These are phyloP conservation scores for Mus spretus DNA, from an alignment of 2,797 vertebrate species.

Conservation along the genomic window DNA sequence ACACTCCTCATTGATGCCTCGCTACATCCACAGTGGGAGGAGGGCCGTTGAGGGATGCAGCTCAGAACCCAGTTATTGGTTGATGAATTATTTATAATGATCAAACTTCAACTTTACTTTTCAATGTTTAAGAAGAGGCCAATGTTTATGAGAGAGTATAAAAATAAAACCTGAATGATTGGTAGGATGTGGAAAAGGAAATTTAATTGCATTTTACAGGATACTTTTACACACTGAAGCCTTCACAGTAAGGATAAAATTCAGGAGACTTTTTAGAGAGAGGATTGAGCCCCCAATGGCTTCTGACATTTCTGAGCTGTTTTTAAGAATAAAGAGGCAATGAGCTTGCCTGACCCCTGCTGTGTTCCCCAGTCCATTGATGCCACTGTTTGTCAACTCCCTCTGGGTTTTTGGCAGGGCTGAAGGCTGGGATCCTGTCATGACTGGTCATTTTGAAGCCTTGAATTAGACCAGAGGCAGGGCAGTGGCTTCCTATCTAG, in stretches of 20 bases:
- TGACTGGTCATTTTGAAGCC: not conserved
- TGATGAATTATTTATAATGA: constrained; percentile 50
- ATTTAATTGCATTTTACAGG: constrained; percentile 41
- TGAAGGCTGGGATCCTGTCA: not conserved
- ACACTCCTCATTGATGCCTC: not conserved
- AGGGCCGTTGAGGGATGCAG: not conserved
- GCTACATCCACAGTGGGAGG: fast-evolving
- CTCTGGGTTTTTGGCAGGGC: not conserved
- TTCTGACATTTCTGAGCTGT: constrained; percentile 29
- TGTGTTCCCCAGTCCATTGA: not conserved
- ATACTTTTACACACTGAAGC: not conserved
- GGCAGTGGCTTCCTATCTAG: not conserved
- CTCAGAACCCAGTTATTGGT: not conserved
- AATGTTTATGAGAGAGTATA: not conserved
- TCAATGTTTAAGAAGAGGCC: not conserved
- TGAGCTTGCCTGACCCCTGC: not conserved
- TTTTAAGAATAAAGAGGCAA: constrained; percentile 64
- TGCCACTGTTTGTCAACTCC: not conserved
- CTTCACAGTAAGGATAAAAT: constrained; percentile 47
- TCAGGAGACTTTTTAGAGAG: constrained; percentile 44
- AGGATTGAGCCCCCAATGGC: not conserved
- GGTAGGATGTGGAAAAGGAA: not conserved
- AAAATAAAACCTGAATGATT: constrained; percentile 4
- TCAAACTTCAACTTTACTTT: constrained; percentile 37
- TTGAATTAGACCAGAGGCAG: not conserved